Percentiles rank a stretch among this genome's conserved stretches.
phyloP scores from a whole-genome alignment of 2,113 vertebrate species.

The Vidua chalybeata region DNA sequence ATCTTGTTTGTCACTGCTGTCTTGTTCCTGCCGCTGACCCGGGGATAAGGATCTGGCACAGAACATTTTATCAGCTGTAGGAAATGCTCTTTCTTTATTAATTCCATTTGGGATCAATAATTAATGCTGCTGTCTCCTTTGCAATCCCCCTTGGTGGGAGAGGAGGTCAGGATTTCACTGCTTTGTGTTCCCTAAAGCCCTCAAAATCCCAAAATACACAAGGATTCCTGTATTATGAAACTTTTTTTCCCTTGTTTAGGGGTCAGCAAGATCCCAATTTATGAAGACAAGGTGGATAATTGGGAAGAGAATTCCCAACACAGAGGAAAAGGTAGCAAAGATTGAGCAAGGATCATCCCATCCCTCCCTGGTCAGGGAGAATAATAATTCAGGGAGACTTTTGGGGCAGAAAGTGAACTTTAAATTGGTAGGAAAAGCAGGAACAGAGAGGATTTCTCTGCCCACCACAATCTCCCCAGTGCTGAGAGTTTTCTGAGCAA shows the following conservation, averaged over 20 bases:
- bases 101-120: slow-evolving; percentile 56
- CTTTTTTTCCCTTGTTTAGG: not conserved
- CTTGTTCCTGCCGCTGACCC: not conserved
- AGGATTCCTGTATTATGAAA: not conserved
- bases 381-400: not conserved
- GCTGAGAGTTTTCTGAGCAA: not conserved
- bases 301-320: not conserved
- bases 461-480: too few species aligned
- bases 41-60: not conserved
- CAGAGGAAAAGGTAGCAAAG: not conserved
- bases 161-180: not conserved
- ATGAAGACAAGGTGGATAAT: not conserved
- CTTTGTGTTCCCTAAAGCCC: not conserved
- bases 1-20: not conserved
- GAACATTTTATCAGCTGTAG: slow-evolving; percentile 11
- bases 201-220: not conserved
- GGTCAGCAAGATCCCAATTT: not conserved
- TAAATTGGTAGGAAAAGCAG: not conserved
- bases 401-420: not conserved
- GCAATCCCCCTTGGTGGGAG: not conserved
- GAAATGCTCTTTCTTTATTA: slow-evolving; percentile 32
- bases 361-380: not conserved
- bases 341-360: not conserved
- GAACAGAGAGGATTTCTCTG: not conserved
- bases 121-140: slow-evolving; percentile 27